Evolutionary conservation across 2,888 invertebrate species (phyloP), one percentile per base, ranked within the genome.

Genomic region (Drosophila mimetica): DNA sequence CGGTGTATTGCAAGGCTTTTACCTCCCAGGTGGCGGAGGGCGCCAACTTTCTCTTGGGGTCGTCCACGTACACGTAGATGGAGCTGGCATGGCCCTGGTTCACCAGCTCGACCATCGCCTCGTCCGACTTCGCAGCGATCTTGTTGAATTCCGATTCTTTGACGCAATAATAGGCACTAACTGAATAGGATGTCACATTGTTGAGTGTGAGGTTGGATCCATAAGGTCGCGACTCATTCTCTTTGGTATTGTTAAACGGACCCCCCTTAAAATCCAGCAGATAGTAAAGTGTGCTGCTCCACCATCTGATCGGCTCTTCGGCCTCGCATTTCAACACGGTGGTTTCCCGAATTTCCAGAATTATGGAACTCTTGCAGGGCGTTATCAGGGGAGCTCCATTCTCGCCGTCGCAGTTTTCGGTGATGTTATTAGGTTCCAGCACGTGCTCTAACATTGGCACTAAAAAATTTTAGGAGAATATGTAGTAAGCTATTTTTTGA

Each of bases 91-190:
- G 84, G 47, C 89, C 89, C 13, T 79, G 75, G 47, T 90, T 88
- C 14, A 91, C 89, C 44, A 91, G 63, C 50, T 91, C 87, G 2
- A 88, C 88, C 3, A 90, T 77, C 11, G 90, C 82, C n/a, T 90
- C 87, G 18, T 92, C 90, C 42, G 18, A 81, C 58, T 65, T 60
- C 0, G 63, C 53, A 0, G 20, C 9, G 0, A 66, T 58, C 1
- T 16, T 2, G 2, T 14, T 34, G 11, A 61, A 37, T 80, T 79
- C 13, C 2, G 78, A 63, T 3, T 90, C 85, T 77, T 93, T 93
- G 52, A 92, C 91, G 81, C 94, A 94, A 70, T 93, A 93, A 76
- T 93, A 94, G 84, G 92, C 93, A 47, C 93, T 93, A 55, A 94
- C 93, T 52, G 93, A 90, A 18, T 90, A 90, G n/a, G 91, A 91